Evolutionary conservation across 2,888 invertebrate species (phyloP), one percentile per base, ranked within the genome.

Genomic region (Terebella lapidaria): DNA sequence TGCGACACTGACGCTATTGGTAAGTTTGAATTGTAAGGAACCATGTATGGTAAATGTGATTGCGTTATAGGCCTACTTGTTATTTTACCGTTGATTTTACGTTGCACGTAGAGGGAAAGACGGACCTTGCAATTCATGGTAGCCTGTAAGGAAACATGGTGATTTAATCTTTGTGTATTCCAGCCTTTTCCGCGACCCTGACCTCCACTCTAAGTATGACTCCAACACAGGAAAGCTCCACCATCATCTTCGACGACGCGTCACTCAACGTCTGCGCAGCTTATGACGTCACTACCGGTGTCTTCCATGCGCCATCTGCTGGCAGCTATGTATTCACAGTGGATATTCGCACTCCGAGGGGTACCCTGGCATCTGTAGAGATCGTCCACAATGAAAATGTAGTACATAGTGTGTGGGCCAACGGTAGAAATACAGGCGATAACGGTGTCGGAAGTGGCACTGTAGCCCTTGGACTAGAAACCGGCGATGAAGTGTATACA

Each of bases 181-280:
- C 49, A 49, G 49, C 49, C 5, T 49, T 49, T 22, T 49, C 49
- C 10, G 49, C 49, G n/a, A 22, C 49, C 10, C 49, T 49, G 49
- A 20, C 49, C 15, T 20, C n/a, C 15, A 10, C n/a, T 22, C n/a
- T 49, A 10, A 20, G n/a, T 22, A 22, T 49, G n/a, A 22, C 18
- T n/a, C 49, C 10, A 22, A 5, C 24, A 5, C 15, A 10, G 49
- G 24, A 49, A 10, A 22, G 24, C 10, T 5, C 5, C 10, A 22
- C 24, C n/a, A 22, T 49, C 5, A 22, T 49, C n/a, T 49, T 49
- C 49, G 24, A 22, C 24, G 24, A 49, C 10, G 49, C 22, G 18
- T 10, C 24, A n/a, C 49, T 49, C 18, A 49, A 49, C 49, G n/a
- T n/a, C 5, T 15, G 49, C 15, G 24, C 10, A 15, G n/a, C 15